Evolutionary conservation across 2,113 vertebrate genomes (phyloP).

Genomic region (Saguinus imperator): DNA sequence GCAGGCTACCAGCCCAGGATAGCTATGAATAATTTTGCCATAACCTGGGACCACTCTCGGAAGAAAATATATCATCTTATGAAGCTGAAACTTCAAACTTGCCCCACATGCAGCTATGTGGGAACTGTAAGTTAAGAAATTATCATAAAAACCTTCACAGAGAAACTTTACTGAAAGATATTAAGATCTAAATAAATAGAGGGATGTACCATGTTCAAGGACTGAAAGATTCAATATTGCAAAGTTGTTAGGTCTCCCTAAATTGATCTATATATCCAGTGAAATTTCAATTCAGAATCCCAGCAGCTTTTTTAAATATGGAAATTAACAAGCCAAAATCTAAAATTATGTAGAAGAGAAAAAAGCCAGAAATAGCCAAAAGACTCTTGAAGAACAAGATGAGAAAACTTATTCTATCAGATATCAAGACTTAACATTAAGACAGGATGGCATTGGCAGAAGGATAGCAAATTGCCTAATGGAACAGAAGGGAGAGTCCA

Average conservation of each 20-base stretch:
- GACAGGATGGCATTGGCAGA: neutral
- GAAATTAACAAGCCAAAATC: neutral
- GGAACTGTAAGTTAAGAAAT: neutral
- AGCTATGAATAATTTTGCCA: neutral
- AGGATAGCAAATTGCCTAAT: neutral
- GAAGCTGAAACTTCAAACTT: neutral
- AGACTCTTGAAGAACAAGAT: slow-evolving; percentile 19
- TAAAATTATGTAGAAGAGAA: neutral
- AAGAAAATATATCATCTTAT: neutral
- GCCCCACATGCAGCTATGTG: neutral
- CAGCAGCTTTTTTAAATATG: neutral
- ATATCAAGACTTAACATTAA: neutral
- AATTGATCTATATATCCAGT: neutral
- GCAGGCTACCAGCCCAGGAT: neutral
- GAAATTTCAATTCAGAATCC: neutral
- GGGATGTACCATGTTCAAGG: neutral
- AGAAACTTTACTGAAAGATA: neutral
- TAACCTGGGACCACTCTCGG: neutral
- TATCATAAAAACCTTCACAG: neutral
- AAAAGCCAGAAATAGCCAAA: neutral
- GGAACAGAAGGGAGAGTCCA: neutral
- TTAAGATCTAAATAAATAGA: neutral
- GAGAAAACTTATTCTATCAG: neutral
- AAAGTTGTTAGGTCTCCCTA: neutral
- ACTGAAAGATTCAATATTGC: neutral